These are phyloP conservation scores for Micrasema longulum DNA, from an alignment of 1,140 invertebrate genomes.

Conservation along the genomic window DNA sequence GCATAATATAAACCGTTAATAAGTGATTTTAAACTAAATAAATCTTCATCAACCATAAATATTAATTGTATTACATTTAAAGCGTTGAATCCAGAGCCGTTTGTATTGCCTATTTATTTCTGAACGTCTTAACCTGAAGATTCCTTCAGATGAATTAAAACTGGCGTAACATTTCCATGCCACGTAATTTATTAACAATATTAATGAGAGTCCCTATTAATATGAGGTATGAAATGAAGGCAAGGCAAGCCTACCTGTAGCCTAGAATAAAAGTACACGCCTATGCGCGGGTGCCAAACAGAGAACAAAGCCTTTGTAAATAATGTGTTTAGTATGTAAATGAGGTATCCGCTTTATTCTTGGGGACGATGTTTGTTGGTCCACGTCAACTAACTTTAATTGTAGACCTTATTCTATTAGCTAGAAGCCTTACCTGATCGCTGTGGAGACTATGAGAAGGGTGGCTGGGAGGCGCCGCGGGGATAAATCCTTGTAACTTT, in stretches of 20 bases:
- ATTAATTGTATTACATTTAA: no score
- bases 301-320: conserved; percentile 38
- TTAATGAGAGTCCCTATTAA: conserved; percentile 26
- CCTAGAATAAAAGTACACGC: conserved; percentile 23
- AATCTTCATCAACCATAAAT: no score
- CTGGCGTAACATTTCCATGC: no score
- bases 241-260: background rate
- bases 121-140: no score
- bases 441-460: background rate
- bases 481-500: conserved; percentile 23
- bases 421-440: conserved; percentile 25
- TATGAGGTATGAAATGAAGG: background rate
- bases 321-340: conserved; percentile 47
- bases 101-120: no score
- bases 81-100: no score
- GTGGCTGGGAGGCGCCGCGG: background rate
- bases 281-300: conserved; percentile 34
- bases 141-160: no score
- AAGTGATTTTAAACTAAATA: no score
- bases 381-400: conserved; percentile 46
- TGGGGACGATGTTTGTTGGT: conserved; percentile 39
- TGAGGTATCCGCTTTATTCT: conserved; percentile 41
- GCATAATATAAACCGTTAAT: no score
- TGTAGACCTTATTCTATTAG: conserved; percentile 47
- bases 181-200: background rate